Evolutionary conservation across 1,140 invertebrate genomes (phyloP), one percentile per base, ranked within the genome.

Genomic region (Ladona fulva): DNA sequence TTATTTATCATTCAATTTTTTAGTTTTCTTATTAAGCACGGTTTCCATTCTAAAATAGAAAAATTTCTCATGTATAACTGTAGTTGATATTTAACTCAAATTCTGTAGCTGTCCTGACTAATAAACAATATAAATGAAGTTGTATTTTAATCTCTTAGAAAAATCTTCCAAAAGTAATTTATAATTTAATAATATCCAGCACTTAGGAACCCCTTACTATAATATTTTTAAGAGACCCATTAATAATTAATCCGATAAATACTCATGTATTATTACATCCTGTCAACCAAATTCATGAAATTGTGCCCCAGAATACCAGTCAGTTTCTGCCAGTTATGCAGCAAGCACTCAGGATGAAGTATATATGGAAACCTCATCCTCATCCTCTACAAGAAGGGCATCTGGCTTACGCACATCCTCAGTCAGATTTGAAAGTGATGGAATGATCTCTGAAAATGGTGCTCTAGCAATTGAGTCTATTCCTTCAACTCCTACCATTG

Each of bases 281-380:
- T 24, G 24, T 22, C 24, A 6, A 75, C 74, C 24, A 22, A 22
- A 75, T 75, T 75, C 74, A 75, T 24, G 10, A 25, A 24, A 25
- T 75, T 75, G 16, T 75, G 24, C 24, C 24, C 8, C 24, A 75
- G 29, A 75, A 75, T 75, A 75, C 24, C 74, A 66, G 52, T 66
- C 52, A 66, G n/a, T 66, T 19, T 66, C 78, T 83, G 84, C 80
- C 79, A 86, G 19, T 84, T 80, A 14, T 79, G 79, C 22, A 78
- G 78, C 73, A 22, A 80, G 76, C 75, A 78, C 44, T 24, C 79
- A 79, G 29, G 79, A 80, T 24, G 80, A 80, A 59, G 79, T 80
- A 7, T 79, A 78, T 37, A 75, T 80, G 24, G 78, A 80, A 75
- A 78, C 79, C 8, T 77, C 77, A 19, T 76, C 52, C 1, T 66